These are phyloP conservation scores for Leptarthrus brevirostris DNA, from an alignment of 2,888 invertebrate genomes.

Conservation along the genomic window DNA sequence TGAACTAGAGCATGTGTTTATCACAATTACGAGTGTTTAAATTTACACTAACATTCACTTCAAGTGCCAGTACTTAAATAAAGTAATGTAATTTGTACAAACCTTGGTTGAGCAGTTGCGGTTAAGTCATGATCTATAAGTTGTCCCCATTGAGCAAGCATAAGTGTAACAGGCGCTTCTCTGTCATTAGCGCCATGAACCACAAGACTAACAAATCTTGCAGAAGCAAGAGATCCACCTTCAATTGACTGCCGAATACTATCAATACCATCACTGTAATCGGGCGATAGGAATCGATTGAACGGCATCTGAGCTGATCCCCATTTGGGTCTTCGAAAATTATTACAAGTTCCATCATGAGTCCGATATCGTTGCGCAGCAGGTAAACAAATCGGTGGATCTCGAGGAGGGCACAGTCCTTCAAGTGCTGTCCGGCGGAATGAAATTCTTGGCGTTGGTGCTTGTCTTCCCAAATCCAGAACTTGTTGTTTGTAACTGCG, in stretches of 20 bases:
- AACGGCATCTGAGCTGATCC: conserved; percentile 87
- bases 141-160: conserved; percentile 94
- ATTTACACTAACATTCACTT: background rate
- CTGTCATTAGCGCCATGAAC: conserved; percentile 75
- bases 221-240: conserved; percentile 76
- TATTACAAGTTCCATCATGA: conserved; percentile 91
- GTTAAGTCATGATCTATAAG: conserved; percentile 90
- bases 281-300: conserved; percentile 82
- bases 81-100: no score
- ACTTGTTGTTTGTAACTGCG: conserved; percentile 63
- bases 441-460: conserved; percentile 63
- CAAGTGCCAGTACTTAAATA: no score
- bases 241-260: conserved; percentile 69
- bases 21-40: background rate
- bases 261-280: conserved; percentile 81
- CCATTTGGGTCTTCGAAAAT: conserved; percentile 79
- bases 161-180: conserved; percentile 77
- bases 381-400: conserved; percentile 76
- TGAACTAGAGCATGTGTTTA: no score
- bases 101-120: conserved; percentile 79
- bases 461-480: conserved; percentile 63
- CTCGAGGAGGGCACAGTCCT: conserved; percentile 74
- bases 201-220: conserved; percentile 78
- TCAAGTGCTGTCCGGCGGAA: conserved; percentile 65
- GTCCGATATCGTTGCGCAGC: conserved; percentile 82